Evolutionary conservation across 2,888 invertebrate species (phyloP).

Genomic region (Drosophila longiperda): DNA sequence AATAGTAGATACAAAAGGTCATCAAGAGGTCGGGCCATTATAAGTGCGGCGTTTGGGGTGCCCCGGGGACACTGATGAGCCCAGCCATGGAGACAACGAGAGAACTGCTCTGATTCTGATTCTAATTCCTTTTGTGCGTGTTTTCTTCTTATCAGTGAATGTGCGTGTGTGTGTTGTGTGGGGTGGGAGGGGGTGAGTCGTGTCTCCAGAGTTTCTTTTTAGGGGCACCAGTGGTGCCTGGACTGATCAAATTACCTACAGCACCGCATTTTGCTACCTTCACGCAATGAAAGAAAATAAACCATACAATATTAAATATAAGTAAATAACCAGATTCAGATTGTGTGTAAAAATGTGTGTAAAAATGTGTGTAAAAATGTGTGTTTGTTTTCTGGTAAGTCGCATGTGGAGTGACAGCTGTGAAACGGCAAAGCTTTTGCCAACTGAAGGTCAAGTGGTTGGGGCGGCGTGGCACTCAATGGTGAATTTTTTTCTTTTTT

Average conservation of each 20-base stretch:
- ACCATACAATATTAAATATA: background rate
- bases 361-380: constrained; percentile 30
- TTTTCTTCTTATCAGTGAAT: constrained; percentile 1
- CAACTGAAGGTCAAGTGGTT: background rate
- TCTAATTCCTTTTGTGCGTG: constrained; percentile 8
- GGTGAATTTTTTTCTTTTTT: constrained; percentile 56
- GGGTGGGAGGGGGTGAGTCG: no score
- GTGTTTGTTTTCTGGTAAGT: constrained; percentile 46
- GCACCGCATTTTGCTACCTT: constrained; percentile 20
- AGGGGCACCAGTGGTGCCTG: constrained; percentile 32
- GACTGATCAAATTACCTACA: constrained; percentile 56
- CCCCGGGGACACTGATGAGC: constrained; percentile 50
- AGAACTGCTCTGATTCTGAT: constrained; percentile 26
- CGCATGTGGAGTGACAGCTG: constrained; percentile 46
- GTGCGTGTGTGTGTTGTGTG: constrained; percentile 7
- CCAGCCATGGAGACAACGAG: constrained; percentile 5
- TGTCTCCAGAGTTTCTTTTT: constrained; percentile 21
- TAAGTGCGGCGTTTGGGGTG: constrained; percentile 46
- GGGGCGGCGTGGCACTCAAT: constrained; percentile 10
- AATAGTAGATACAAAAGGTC: constrained; percentile 15
- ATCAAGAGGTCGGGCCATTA: constrained; percentile 27
- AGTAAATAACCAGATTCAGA: background rate
- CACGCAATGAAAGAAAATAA: constrained; percentile 3
- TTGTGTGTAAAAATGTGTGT: background rate
- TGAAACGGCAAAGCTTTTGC: constrained; percentile 36